Base-by-base conservation (phyloP, 2,113 vertebrate genomes). In the Apodemus sylvaticus region DNA sequence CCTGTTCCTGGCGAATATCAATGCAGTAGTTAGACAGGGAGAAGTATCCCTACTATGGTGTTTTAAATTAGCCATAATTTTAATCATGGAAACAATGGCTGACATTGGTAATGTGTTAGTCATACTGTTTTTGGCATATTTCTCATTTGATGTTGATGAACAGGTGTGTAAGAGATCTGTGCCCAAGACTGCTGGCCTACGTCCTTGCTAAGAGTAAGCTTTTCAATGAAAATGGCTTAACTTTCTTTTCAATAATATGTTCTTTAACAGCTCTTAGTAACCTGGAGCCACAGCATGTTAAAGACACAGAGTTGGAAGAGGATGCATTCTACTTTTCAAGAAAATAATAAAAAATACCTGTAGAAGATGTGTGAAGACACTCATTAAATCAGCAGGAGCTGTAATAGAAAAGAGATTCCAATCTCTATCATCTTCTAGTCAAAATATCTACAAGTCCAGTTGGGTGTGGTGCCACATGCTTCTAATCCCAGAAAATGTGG, bases 1-100 rank as follows among this genome's bases (percentile, higher is more conserved):
- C 8, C 2, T 81, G 16, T 62, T 86, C n/a, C 87, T 55, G 58
- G 29, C 6, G 34, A 31, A 89, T 92, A 26, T 39, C 31, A 64
- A 36, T 73, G 60, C 2, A 3, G 64, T n/a, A 7, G 42, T 58
- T 94, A 24, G 13, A 24, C 12, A 90, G 34, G 22, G 19, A 79
- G 85, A 31, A 64, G 36, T 58, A 39, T 17, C n/a, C 19, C n/a
- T 81, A 51, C 42, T 68, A 70, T 29, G 20, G 71, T 77, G 51
- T 34, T 29, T n/a, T 71, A 89, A 83, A 83, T 60, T 90, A 92
- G 53, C n/a, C 94, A 45, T 87, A 14, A 92, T 78, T 92, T 95
- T 88, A 86, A 94, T 90, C 60, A 93, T 60, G 81, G 45, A 95
- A 90, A 77, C 76, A 92, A 77, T 68, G 74, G 1, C 13, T 58